Evolutionary conservation across 2,113 vertebrate species (phyloP).

Genomic region (Amblyornis subalaris): DNA sequence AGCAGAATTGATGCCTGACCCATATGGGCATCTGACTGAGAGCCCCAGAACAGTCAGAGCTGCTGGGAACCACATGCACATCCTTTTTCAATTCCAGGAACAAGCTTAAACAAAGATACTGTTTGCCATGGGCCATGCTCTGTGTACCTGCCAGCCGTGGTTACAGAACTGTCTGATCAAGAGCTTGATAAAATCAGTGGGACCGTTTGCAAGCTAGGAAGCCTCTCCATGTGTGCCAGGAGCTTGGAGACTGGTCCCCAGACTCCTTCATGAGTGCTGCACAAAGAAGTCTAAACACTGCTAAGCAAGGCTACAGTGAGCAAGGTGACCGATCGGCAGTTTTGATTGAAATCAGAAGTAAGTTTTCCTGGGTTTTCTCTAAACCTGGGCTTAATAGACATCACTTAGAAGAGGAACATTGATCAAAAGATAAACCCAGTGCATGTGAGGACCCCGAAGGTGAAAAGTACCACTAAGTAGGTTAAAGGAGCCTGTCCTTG

Average conservation of each 20-base stretch:
- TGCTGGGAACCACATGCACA: neutral
- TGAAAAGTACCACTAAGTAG: neutral
- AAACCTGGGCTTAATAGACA: neutral
- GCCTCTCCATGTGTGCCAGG: rapidly evolving
- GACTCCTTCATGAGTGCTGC: rapidly evolving
- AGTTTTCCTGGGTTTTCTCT: neutral
- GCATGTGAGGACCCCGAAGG: neutral
- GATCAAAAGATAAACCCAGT: neutral
- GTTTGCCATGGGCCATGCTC: neutral
- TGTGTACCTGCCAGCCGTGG: neutral
- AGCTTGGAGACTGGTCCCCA: neutral
- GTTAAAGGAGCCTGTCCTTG: neutral
- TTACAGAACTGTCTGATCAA: neutral
- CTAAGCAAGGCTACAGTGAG: neutral
- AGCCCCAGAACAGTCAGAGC: neutral
- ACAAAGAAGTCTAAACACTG: neutral
- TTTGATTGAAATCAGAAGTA: neutral
- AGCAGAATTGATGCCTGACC: neutral
- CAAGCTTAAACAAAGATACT: neutral
- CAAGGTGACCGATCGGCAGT: neutral
- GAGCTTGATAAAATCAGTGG: neutral
- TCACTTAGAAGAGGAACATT: neutral
- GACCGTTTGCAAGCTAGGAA: neutral
- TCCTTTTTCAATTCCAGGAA: neutral
- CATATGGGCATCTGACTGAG: neutral